Percentiles rank a stretch among this genome's conserved stretches.
These are phyloP conservation scores for Anagyrus pseudococci DNA, from an alignment of 2,888 invertebrate species.

Conservation along the genomic window DNA sequence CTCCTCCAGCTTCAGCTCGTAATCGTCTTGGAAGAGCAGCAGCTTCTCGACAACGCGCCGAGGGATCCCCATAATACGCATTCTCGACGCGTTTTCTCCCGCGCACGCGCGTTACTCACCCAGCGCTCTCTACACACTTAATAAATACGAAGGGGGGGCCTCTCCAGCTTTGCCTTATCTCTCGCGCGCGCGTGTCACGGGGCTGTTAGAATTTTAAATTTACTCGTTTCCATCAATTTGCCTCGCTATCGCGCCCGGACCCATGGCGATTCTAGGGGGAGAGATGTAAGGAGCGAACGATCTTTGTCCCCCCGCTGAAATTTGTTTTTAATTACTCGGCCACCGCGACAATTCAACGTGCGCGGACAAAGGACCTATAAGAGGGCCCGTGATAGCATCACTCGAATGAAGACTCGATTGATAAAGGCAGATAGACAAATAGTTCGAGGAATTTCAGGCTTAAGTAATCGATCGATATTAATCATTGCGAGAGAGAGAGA, in stretches of 20 bases:
- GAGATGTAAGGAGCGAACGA: neutral
- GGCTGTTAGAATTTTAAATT: constrained; percentile 38
- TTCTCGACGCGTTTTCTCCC: constrained; percentile 15
- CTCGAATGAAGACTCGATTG: neutral
- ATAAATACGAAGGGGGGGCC: constrained; percentile 28
- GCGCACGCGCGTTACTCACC: neutral
- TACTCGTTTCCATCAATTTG: constrained; percentile 32
- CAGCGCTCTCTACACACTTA: constrained; percentile 32
- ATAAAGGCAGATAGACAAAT: too few species aligned
- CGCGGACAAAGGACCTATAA: too few species aligned
- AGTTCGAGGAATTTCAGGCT: too few species aligned
- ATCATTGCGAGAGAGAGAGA: too few species aligned
- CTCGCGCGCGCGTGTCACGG: neutral
- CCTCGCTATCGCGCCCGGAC: constrained; percentile 17
- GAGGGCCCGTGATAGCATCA: too few species aligned
- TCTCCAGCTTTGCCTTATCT: constrained; percentile 20
- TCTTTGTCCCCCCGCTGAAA: constrained; percentile 15
- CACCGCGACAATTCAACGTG: too few species aligned
- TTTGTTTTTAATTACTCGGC: constrained; percentile 32
- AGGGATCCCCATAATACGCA: constrained; percentile 26
- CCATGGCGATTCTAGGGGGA: neutral
- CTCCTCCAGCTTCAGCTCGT: neutral
- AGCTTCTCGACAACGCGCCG: neutral
- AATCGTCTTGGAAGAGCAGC: constrained; percentile 19
- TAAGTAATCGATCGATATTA: too few species aligned